Evolutionary conservation across 2,888 invertebrate species (phyloP), one percentile per base, ranked within the genome.

Genomic region (Meteorus cinctellus): DNA sequence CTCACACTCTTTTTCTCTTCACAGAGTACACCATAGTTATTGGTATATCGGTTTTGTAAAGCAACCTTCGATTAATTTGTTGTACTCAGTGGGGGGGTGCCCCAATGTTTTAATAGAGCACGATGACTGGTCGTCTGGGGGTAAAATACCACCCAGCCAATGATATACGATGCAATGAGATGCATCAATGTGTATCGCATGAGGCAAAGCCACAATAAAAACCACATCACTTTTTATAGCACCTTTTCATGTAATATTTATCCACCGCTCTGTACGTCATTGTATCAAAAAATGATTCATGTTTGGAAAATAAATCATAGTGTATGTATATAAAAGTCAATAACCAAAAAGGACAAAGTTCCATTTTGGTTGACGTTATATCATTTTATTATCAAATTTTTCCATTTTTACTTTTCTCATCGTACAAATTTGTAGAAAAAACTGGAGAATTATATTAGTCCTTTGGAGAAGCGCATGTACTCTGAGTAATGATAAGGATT

Each of bases 111-210:
- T 87, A 88, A 88, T 88, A 87, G 87, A 86, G 82, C 83, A 78
- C 82, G 79, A 79, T 83, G 83, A 82, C 85, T 65, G 12, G 36
- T 48, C 24, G 59, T 34, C 59, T 16, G 65, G 48, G 70, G 16
- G 29, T 31, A 62, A 45, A 69, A 45, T 72, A 60, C 73, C 77
- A 55, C 75, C 69, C 79, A 79, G 66, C 81, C 81, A 79, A 82
- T 88, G 88, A 88, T 89, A 84, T 88, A 88, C 87, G 88, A 84
- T 55, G 87, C 88, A 88, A 88, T 88, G 88, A 89, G 85, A 84
- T 84, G 86, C 86, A 88, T 88, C 88, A 88, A 88, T 87, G 86
- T 55, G n/a, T 86, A 83, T 84, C 84, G 86, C 86, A 84, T 83
- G 85, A 82, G 82, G 82, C 82, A 81, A 77, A 68, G 67, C 60